Percentiles rank a stretch among this genome's conserved stretches.
Conservation (phyloP, 1,140 invertebrate species). For the Cherax quadricarinatus region DNA sequence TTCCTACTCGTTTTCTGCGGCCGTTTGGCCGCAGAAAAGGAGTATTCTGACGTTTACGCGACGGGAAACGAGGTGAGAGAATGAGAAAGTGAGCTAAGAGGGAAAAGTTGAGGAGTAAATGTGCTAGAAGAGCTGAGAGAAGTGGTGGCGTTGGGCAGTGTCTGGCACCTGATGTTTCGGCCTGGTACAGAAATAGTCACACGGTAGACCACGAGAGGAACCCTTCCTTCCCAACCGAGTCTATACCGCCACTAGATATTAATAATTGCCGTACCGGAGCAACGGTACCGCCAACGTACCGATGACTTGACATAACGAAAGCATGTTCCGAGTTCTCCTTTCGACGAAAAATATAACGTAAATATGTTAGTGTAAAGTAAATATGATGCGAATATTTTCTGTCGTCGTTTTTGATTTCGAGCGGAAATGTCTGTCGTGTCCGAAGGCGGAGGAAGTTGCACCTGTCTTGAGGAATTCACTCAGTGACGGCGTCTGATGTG, state of each 20-base stretch:
- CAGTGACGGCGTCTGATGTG: too few species aligned
- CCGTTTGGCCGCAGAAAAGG: not conserved
- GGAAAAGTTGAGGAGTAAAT: not conserved
- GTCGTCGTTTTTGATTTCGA: not conserved
- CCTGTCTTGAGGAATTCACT: not conserved
- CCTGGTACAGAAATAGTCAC: slow-evolving; percentile 48
- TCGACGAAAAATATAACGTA: too few species aligned
- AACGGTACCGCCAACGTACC: not conserved
- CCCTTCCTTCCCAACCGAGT: not conserved
- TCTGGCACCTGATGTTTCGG: slow-evolving; percentile 9
- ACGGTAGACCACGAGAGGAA: slow-evolving; percentile 28
- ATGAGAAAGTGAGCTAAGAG: not conserved
- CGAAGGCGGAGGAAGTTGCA: slow-evolving; percentile 19
- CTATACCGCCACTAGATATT: not conserved
- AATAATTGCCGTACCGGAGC: not conserved
- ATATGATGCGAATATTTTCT: not conserved
- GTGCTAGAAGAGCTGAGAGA: not conserved
- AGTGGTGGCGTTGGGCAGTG: not conserved
- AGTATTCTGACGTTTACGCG: not conserved
- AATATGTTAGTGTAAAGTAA: too few species aligned
- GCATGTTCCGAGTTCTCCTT: too few species aligned
- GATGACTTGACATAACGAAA: not conserved
- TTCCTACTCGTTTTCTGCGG: not conserved
- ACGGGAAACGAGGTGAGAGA: not conserved
- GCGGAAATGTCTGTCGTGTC: slow-evolving; percentile 23